These are phyloP conservation scores for Venusia cambrica DNA, from an alignment of 2,888 invertebrate genomes.

Conservation along the genomic window DNA sequence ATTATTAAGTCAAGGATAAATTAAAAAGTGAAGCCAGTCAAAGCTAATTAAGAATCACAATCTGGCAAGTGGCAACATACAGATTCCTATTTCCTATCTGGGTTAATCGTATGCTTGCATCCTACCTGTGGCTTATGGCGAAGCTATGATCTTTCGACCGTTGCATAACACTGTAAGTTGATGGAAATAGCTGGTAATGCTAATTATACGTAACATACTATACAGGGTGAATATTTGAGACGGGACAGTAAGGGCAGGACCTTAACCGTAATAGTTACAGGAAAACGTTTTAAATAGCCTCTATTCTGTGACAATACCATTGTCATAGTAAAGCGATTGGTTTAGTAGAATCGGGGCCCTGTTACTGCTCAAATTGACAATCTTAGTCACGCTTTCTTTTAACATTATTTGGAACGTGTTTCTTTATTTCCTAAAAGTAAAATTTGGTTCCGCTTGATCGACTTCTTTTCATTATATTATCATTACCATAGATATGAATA, in stretches of 20 bases:
- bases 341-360: too few species aligned
- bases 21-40: conserved; percentile 4
- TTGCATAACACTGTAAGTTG: conserved; percentile 44
- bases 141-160: conserved; percentile 16
- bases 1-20: conserved; percentile 12
- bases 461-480: too few species aligned
- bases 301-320: too few species aligned
- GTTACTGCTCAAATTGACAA: conserved; percentile 44
- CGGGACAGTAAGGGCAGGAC: too few species aligned
- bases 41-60: conserved; percentile 7
- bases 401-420: conserved; percentile 31
- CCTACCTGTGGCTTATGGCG: conserved; percentile 28
- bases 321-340: too few species aligned
- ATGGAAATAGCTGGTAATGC: conserved; percentile 29
- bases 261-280: too few species aligned
- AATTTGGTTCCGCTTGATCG: too few species aligned
- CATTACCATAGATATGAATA: too few species aligned
- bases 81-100: conserved; percentile 30
- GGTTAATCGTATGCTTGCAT: conserved; percentile 31
- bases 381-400: conserved; percentile 59
- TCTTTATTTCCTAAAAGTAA: too few species aligned
- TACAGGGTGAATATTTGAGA: too few species aligned
- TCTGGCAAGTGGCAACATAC: conserved; percentile 13
- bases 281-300: too few species aligned
- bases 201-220: too few species aligned